Percentiles rank a stretch among this genome's conserved stretches.
Evolutionary conservation across 2,888 invertebrate genomes (phyloP).

Genomic region (Macaria notata): DNA sequence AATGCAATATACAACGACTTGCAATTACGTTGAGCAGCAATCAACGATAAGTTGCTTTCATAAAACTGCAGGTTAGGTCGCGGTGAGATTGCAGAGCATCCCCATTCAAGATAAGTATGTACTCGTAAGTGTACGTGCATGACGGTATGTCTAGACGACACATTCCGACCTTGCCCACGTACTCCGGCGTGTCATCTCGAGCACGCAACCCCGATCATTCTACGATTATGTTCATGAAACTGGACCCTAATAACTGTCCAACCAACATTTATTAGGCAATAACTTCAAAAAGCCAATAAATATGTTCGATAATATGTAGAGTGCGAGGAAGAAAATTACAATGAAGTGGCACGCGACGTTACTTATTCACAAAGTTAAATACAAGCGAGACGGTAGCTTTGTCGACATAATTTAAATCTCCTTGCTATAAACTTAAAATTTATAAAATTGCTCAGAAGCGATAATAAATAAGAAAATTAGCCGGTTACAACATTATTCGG

Average conservation of each 20-base stretch:
- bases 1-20: too few relatives aligned
- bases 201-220: slow-evolving; percentile 12
- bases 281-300: slow-evolving; percentile 41
- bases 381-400: too few relatives aligned
- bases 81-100: slow-evolving; percentile 14
- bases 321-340: slow-evolving; percentile 39
- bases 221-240: slow-evolving; percentile 26
- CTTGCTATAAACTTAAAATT: too few relatives aligned
- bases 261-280: slow-evolving; percentile 42
- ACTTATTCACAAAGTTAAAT: slow-evolving; percentile 21
- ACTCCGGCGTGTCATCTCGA: slow-evolving; percentile 11
- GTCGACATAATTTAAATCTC: too few relatives aligned
- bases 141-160: slow-evolving; percentile 17
- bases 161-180: slow-evolving; percentile 20
- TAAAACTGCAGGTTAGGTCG: slow-evolving; percentile 11
- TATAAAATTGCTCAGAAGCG: too few relatives aligned
- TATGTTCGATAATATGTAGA: slow-evolving; percentile 38
- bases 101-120: slow-evolving; percentile 19
- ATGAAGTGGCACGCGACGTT: slow-evolving; percentile 41
- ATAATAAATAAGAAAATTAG: too few relatives aligned
- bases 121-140: not conserved
- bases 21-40: not conserved
- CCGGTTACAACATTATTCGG: too few relatives aligned
- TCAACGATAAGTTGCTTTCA: slow-evolving; percentile 2
- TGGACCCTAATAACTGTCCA: slow-evolving; percentile 34